Base-by-base conservation (phyloP, 1,140 invertebrate species). In the Lasaia peninsularis region DNA sequence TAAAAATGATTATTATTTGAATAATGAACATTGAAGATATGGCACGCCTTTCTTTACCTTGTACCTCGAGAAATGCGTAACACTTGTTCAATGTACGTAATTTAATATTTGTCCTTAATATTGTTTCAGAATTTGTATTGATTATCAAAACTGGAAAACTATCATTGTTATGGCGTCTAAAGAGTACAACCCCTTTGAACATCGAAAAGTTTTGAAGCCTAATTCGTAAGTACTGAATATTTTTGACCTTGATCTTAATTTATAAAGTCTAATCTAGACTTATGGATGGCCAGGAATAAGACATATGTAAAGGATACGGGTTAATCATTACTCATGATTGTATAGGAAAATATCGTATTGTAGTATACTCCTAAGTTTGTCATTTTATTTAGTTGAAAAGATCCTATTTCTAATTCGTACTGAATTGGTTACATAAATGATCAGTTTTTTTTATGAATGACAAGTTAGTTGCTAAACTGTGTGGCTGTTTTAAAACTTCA, bases 121-220 rank as follows among this genome's bases (percentile, higher is more conserved):
- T 9, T 9, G 16, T 9, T 16, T 10, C 16, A 37, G 6, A 40
- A 3, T 28, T 40, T 14, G 2, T 2, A 2, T 18, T 16, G 16
- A 40, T 16, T 28, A 28, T 28, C 24, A 28, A 2, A 12, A 12
- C 1, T 14, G 28, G 21, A 31, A 52, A 2, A 16, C 11, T 28
- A 28, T 32, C 4, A 28, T 28, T 10, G 35, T 28, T 14, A 3
- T 53, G n/a, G n/a, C 12, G 3, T 28, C 34, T 20, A 20, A 71
- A 14, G 89, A 91, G 12, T 94, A 94, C 66, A 87, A 92, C 80
- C 94, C 93, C 0, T 94, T 93, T 64, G 93, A 94, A 40, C 88
- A 94, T 76, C 89, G 94, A 55, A 81, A 92, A 56, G 90, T 93
- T 32, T 91, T 90, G 58, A 88, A 93, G 71, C 86, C 92, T 2